Conservation (phyloP, 2,113 vertebrate genomes). For the Pelusios castaneus region DNA sequence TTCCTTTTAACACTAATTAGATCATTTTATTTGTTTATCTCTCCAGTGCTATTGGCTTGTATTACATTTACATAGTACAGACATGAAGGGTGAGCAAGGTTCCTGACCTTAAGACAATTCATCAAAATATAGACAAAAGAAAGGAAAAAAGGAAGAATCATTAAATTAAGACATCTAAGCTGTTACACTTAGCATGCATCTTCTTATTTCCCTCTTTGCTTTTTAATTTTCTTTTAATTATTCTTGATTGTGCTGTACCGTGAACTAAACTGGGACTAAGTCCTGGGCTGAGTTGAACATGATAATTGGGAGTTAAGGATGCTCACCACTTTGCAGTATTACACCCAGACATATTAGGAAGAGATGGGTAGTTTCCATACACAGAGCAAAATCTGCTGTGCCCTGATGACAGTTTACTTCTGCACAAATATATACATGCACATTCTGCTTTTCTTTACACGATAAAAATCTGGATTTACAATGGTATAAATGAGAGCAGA, state of each 20-base stretch:
- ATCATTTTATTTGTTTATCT: accelerated
- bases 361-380: background rate
- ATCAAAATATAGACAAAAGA: background rate
- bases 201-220: background rate
- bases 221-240: background rate
- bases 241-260: background rate
- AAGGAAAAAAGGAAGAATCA: background rate
- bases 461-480: accelerated
- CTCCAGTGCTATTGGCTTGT: background rate
- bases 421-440: background rate
- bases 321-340: background rate
- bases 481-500: background rate
- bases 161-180: background rate
- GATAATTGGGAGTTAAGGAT: background rate
- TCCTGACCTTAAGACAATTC: background rate
- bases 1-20: background rate
- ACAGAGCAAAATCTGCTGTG: background rate
- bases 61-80: accelerated
- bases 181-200: background rate
- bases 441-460: background rate
- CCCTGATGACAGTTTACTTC: background rate
- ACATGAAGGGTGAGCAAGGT: background rate
- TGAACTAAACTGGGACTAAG: background rate
- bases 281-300: background rate
- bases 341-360: background rate